Evolutionary conservation across 92 coral and sea anemone species (phyloP), one percentile per base, ranked within the genome.

Genomic region (Porites cylindrica): DNA sequence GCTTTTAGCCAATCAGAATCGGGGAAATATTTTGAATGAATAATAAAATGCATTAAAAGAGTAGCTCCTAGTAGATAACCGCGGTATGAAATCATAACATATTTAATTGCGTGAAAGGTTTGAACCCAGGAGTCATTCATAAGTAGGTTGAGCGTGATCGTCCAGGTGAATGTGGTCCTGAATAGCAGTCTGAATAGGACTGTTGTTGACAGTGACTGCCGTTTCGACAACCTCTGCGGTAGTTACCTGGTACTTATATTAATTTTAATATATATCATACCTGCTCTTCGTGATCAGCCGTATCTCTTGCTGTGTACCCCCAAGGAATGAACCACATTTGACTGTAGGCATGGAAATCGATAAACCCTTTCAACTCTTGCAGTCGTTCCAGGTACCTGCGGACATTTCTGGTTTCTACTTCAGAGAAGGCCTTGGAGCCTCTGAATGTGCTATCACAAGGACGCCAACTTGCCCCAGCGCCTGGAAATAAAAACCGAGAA

Each of bases 311-410:
- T 7, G 98, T 93, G 90, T 95, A 96, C 17, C 99, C 99, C 99
- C 99, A 96, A 0, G 99, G 98, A 21, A 96, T 95, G 79, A 96
- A 93, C 92, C 98, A 95, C 92, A 96, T 87, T 73, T 96, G 99
- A 75, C 98, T 92, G 91, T 92, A 96, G 47, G 98, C 93, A 68
- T 96, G 99, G 38, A 96, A 90, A 79, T 96, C 99, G 53, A 96
- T 90, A 68, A 94, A 96, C 6, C 96, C 99, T 79, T 94, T 93
- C 47, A 96, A 72, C 26, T 78, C 43, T 51, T 76, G 24, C 13
- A 88, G 85, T 26, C 79, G 29, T 17, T 77, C 69, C 43, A 91
- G 75, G 52, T 70, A 91, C 18, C 61, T 60, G 5, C 72, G 86
- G 10, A 91, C 79, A 29, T 90, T 70, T 23, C 20, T 32, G 11